phyloP scores from a whole-genome alignment of 64 coral and sea anemone species.

The Platygyra sinensis region DNA sequence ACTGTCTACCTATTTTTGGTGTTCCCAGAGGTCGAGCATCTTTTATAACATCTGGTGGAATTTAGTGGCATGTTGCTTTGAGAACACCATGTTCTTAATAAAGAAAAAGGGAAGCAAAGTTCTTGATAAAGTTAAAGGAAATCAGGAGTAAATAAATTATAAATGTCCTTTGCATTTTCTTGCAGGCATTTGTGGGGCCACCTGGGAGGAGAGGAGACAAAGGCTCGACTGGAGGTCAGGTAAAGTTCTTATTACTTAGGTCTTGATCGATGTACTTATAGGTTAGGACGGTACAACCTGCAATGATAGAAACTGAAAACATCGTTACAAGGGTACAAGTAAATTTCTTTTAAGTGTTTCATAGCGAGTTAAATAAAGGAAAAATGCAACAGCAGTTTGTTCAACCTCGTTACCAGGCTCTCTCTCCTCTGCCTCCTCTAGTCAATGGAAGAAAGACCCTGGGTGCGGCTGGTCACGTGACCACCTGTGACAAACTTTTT shows the following conservation, averaged over 20 bases:
- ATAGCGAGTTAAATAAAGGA: no score
- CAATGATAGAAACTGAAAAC: no score
- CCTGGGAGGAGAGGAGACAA: slow-evolving; percentile 42
- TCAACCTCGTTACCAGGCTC: no score
- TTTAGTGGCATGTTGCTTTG: neutral
- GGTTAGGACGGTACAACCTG: no score
- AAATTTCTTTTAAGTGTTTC: no score
- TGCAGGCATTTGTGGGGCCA: slow-evolving; percentile 36
- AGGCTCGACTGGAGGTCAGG: slow-evolving; percentile 77
- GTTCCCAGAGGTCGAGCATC: neutral
- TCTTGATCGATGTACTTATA: neutral
- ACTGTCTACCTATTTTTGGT: no score
- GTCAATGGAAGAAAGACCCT: no score
- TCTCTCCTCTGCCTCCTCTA: no score
- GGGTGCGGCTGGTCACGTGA: no score
- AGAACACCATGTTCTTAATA: neutral
- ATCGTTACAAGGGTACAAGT: no score
- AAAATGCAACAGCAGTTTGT: no score
- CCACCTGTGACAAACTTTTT: no score
- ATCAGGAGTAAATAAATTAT: neutral
- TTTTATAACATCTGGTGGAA: neutral
- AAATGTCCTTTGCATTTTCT: neutral
- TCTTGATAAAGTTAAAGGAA: neutral
- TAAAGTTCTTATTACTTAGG: slow-evolving; percentile 58
- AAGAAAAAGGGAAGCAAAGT: neutral